Base-by-base conservation (phyloP, 2,888 invertebrate species). In the Ectropis crepuscularia region DNA sequence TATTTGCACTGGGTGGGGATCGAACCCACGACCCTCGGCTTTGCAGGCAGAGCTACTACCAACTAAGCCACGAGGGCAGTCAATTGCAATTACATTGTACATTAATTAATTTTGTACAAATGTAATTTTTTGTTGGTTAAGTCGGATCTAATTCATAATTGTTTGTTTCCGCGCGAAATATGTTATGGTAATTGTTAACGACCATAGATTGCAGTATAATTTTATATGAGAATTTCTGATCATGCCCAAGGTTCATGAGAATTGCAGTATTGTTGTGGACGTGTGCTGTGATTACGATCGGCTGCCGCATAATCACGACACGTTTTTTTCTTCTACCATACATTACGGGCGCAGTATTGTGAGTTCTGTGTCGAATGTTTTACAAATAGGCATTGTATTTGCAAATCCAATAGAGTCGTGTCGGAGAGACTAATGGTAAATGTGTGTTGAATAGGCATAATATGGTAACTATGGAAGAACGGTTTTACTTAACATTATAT, bases 251-350 rank as follows among this genome's bases (percentile, higher is more conserved):
- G 71, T 66, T 69, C 63, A 72, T 53, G 68, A 68, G 73, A 78
- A 71, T 73, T 69, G 68, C 69, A 61, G 63, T 68, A 74, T 78
- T 79, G 73, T 74, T 71, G 68, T 67, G 72, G 65, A 71, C 68
- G 74, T 77, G 65, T 68, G 59, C 67, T 72, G 67, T 63, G 78
- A 74, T 78, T 73, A 70, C 70, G 71, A 78, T 78, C 74, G 71
- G 59, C 28, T 57, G 66, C 64, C 46, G 61, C 63, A 69, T 69
- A 70, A 70, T 68, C 62, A 47, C 61, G 65, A 57, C 69, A 70
- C 63, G 69, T 65, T 70, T 68, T 70, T 68, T 63, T 60, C 50
- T 63, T 48, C 50, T 45, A 47, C 46, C 58, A 63, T 68, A 72
- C 72, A 70, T 70, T 66, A 65, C 67, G 58, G 43, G 55, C 41